Conservation (phyloP, 30 jellyfish, hydroid and myxozoan genomes). For the Chrysaora quinquecirrha region DNA sequence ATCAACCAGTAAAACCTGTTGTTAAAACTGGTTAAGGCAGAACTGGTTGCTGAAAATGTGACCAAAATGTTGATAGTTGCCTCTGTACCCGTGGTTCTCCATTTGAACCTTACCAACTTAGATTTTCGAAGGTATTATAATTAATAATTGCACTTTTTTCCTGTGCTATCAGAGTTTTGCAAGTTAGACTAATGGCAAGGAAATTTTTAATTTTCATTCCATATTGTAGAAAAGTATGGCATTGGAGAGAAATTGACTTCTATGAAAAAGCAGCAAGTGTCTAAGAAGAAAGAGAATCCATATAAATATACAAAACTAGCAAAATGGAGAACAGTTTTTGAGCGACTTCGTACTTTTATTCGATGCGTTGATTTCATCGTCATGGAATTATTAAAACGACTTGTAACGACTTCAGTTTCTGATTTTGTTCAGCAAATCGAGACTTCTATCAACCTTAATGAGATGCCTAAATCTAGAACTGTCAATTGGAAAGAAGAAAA, state of each 20-base stretch:
- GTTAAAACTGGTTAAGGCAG: too few species aligned
- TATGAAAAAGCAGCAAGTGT: neutral
- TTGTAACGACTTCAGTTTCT: constrained; percentile 51
- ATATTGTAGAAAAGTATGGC: constrained; percentile 69
- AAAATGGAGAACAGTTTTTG: constrained; percentile 50
- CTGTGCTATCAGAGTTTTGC: neutral
- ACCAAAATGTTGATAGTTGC: too few species aligned
- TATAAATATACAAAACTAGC: constrained; percentile 61
- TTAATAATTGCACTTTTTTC: neutral
- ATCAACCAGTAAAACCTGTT: too few species aligned
- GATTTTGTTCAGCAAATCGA: constrained; percentile 49
- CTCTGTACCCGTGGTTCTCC: too few species aligned
- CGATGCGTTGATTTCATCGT: constrained; percentile 75
- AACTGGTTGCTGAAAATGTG: too few species aligned
- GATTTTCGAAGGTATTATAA: neutral
- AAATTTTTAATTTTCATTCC: too few species aligned
- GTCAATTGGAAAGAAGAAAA: constrained; percentile 31
- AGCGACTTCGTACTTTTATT: constrained; percentile 48
- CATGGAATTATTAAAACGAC: constrained; percentile 62
- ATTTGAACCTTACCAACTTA: too few species aligned
- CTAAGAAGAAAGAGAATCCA: constrained; percentile 17
- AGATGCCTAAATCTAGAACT: constrained; percentile 38
- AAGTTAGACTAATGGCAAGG: neutral
- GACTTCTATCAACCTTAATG: constrained; percentile 43
- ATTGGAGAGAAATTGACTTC: constrained; percentile 21